A percentile compares a stretch with the other conserved stretches of the same genome.
These are phyloP conservation scores for Tridacna gigas DNA, from an alignment of 2,888 invertebrate genomes.

Conservation along the genomic window DNA sequence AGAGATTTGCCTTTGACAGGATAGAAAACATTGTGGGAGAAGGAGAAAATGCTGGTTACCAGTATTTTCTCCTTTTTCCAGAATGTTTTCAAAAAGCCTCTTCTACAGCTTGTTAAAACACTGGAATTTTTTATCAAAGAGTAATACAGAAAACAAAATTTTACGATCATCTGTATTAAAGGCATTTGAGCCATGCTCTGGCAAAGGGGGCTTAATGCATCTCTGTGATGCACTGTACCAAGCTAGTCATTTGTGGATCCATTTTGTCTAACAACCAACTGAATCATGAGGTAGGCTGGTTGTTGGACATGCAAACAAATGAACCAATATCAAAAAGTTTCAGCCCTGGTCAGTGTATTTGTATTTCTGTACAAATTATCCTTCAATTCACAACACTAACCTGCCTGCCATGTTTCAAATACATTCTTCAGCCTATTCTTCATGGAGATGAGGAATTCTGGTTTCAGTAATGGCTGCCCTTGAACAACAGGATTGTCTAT, in stretches of 20 bases:
- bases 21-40: background rate
- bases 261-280: too few relatives aligned
- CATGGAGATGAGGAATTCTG: constrained; percentile 74
- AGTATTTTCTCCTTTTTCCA: background rate
- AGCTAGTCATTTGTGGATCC: too few relatives aligned
- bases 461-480: constrained; percentile 64
- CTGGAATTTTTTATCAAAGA: too few relatives aligned
- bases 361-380: too few relatives aligned
- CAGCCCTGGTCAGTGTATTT: background rate
- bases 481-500: constrained; percentile 36
- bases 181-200: too few relatives aligned
- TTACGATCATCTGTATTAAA: too few relatives aligned
- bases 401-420: constrained; percentile 74
- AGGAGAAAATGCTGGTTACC: background rate
- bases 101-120: too few relatives aligned
- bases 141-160: too few relatives aligned
- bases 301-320: background rate
- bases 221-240: too few relatives aligned
- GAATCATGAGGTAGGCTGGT: too few relatives aligned
- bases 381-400: constrained; percentile 48
- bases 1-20: too few relatives aligned
- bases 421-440: constrained; percentile 71
- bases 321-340: background rate
- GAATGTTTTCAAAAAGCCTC: background rate
- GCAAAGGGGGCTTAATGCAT: too few relatives aligned